Base-by-base conservation (phyloP, 1,140 invertebrate species). In the Heliothis subflexa region DNA sequence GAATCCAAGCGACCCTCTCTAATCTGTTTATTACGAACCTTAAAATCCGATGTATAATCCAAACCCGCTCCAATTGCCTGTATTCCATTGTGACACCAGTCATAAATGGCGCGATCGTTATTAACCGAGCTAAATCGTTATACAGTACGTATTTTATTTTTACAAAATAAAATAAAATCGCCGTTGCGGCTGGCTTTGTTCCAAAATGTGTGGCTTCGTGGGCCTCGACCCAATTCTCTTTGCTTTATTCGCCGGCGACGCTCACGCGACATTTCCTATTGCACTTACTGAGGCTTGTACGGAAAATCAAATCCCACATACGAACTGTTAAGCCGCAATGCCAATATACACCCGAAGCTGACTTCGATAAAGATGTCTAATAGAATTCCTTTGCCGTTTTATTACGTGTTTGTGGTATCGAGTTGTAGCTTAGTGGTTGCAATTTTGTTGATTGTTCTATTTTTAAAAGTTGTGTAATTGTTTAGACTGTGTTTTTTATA, bases 221-320 rank as follows among this genome's bases (percentile, higher is more conserved):
- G 84, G 83, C 78, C 83, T 86, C 90, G 90, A 93, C 91, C 91
- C 86, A 91, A 91, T 92, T 93, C 86, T 84, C 86, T 86, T 87
- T 89, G 86, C 87, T 93, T 91, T 91, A 91, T 89, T 87, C 86
- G 86, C 79, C 80, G 79, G 78, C 80, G 79, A 83, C 61, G 81
- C 75, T 85, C 85, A 89, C 84, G 85, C 82, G 89, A 91, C 87
- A 90, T 88, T 88, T 89, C 89, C 87, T 89, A 85, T 86, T 85
- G 85, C 85, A 88, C 88, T 90, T 85, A 91, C 81, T 52, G 16
- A 64, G 70, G 55, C 54, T 80, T 81, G 81, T 83, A 81, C 86
- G 75, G 78, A 81, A 86, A 91, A 90, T 89, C 88, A 89, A 91
- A 91, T 87, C 84, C 85, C 81, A 84, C 82, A 88, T 83, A 84